Base-by-base conservation (phyloP, 2,888 invertebrate species). In the Dryadula phaetusa region DNA sequence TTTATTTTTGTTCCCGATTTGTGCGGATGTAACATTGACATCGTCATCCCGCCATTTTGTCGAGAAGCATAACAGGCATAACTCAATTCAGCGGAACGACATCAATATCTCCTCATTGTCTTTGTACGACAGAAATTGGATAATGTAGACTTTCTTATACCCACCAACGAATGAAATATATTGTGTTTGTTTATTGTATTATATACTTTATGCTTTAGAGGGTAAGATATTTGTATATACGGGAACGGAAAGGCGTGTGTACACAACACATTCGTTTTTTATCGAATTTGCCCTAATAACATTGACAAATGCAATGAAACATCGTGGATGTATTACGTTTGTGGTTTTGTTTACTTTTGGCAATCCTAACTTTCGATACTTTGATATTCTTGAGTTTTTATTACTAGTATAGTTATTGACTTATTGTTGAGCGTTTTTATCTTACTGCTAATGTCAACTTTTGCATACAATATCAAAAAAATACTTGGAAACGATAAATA, bases 101-200 rank as follows among this genome's bases (percentile, higher is more conserved):
- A 79, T 82, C 87, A 82, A 85, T 86, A 82, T 75, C 74, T 76
- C 76, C 79, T 82, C 86, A 84, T 83, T 85, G 85, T 78, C 77
- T 82, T 84, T 82, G 80, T 82, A 75, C 74, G 72, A 75, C 76
- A 77, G 74, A 83, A 86, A 87, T 86, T 86, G 81, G 84, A 84
- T 87, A 82, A 87, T 80, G 81, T 76, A 67, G 70, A 70, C 72
- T 71, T 66, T 70, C 63, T 63, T 70, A 46, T 64, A 64, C 56
- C 62, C 34, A 32, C 34, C 22, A 22, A 34, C 22, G 40, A 52
- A 60, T 60, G 40, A 65, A 67, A 56, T 67, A 64, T 42, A 40
- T 56, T 64, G 60, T 64, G 25, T 61, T 66, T 56, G 40, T 53
- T 66, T 62, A 69, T 66, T 60, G 58, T 20, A 60, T 63, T 66